Percentiles rank a stretch among this genome's conserved stretches.
Conservation (phyloP, 2,888 invertebrate species). For the Agapostemon virescens region DNA sequence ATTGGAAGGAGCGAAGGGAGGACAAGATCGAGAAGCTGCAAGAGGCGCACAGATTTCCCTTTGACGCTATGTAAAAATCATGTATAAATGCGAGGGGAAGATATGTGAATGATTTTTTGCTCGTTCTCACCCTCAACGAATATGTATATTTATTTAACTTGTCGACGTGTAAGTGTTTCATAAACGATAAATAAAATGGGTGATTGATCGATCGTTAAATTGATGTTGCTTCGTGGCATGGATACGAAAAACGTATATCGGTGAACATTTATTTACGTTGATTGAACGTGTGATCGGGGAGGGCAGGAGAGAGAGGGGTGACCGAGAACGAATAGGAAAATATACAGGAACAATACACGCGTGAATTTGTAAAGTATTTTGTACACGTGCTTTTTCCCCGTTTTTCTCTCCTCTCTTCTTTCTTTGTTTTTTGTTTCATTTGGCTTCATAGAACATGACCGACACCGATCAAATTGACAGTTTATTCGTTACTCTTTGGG, state of each 20-base stretch:
- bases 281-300: conserved; percentile 18
- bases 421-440: background rate
- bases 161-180: conserved; percentile 62
- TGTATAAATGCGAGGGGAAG: conserved; percentile 36
- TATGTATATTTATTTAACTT: conserved; percentile 59
- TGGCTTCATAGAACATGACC: conserved; percentile 30
- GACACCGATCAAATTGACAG: conserved; percentile 70
- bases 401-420: background rate
- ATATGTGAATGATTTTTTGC: conserved; percentile 29
- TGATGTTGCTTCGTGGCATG: background rate
- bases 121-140: conserved; percentile 48
- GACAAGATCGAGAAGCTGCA: conserved; percentile 90
- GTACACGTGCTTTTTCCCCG: conserved; percentile 7
- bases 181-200: conserved; percentile 56
- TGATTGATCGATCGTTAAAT: conserved; percentile 9
- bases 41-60: conserved; percentile 91
- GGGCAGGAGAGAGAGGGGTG: too few relatives aligned
- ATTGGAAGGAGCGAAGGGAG: conserved; percentile 93
- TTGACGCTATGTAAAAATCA: conserved; percentile 89
- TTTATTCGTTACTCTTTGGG: conserved; percentile 67
- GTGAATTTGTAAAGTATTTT: conserved; percentile 21
- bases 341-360: conserved; percentile 7
- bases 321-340: conserved; percentile 13
- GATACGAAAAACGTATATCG: conserved; percentile 4
- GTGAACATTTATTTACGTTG: conserved; percentile 12